Evolutionary conservation across 2,113 vertebrate species (phyloP).

Genomic region (Podarcis cretensis): DNA sequence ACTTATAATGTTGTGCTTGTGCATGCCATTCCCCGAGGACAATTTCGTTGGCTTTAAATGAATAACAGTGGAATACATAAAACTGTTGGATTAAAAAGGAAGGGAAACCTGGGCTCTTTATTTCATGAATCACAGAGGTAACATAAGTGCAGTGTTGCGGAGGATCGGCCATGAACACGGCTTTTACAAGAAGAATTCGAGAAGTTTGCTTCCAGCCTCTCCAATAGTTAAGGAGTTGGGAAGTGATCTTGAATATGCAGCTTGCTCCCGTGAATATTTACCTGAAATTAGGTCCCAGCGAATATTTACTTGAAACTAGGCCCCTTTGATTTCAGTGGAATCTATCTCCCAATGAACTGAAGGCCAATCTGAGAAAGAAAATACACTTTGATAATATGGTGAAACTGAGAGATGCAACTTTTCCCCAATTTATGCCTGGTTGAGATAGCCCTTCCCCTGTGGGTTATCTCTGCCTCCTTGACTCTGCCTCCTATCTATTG

Average conservation of each 20-base stretch:
- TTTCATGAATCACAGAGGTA: constrained; percentile 61
- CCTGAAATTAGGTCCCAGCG: too few relatives aligned
- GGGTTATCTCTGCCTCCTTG: not conserved
- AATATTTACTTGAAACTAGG: not conserved
- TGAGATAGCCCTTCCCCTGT: not conserved
- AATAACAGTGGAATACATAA: constrained; percentile 68
- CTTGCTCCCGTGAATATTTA: not conserved
- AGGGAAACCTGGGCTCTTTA: constrained; percentile 67
- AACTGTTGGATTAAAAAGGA: constrained; percentile 67
- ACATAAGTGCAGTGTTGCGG: constrained; percentile 58
- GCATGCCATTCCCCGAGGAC: constrained; percentile 70
- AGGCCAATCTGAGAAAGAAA: not conserved
- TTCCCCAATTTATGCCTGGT: not conserved
- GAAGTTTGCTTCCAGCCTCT: constrained; percentile 53
- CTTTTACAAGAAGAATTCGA: constrained; percentile 63
- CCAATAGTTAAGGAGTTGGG: constrained; percentile 40
- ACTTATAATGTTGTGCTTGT: constrained; percentile 71
- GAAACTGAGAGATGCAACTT: not conserved
- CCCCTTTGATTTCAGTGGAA: not conserved
- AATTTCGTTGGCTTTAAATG: constrained; percentile 63
- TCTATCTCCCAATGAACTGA: not conserved
- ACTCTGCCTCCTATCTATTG: not conserved
- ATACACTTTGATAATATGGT: not conserved
- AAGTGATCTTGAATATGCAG: not conserved
- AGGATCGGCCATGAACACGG: constrained; percentile 50